Evolutionary conservation across 2,888 invertebrate genomes (phyloP), one percentile per base, ranked within the genome.

Genomic region (Archaeoteleia sp.): DNA sequence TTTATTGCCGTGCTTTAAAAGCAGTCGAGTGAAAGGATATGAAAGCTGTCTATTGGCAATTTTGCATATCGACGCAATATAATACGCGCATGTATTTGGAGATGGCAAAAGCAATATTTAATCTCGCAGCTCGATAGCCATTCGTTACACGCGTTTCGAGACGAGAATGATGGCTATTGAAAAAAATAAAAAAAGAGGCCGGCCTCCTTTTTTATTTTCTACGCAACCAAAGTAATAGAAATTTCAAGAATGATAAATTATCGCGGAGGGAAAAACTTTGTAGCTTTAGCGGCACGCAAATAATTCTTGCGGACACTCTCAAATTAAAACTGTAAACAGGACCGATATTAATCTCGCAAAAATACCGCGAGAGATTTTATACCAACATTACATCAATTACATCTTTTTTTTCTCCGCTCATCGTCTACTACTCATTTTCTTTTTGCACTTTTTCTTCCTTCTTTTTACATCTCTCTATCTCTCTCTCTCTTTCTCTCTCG

Each of bases 281-380:
- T 29, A 10, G 13, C 20, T 43, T 23, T 27, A 34, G 34, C 32
- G 29, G 20, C 13, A 7, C 12, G 20, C 29, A 17, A 45, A 27
- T 30, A 37, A 37, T 15, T 15, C 32, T 45, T 13, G 8, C 20
- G 34, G 10, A 20, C 15, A 27, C 39, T 58, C 42, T 48, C 35
- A 55, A 62, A 62, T 62, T 48, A 62, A 62, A 62, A 62, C 35
- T 48, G 43, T 55, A 62, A 62, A 62, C 48, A 62, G 48, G 48
- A 43, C 48, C 40, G 35, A 55, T 62, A 62, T 62, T 40, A 62
- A 62, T 54, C 49, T 62, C 42, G 35, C 27, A 37, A 39, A 20
- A 46, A 45, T 32, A 14, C 9, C 46, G 40, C 17, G 12, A 17
- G 32, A 42, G 48, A 48, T 62, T 62, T 62, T 54, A 37, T 62